phyloP scores from a whole-genome alignment of 2,113 vertebrate species.

The Marmota flaviventris region DNA sequence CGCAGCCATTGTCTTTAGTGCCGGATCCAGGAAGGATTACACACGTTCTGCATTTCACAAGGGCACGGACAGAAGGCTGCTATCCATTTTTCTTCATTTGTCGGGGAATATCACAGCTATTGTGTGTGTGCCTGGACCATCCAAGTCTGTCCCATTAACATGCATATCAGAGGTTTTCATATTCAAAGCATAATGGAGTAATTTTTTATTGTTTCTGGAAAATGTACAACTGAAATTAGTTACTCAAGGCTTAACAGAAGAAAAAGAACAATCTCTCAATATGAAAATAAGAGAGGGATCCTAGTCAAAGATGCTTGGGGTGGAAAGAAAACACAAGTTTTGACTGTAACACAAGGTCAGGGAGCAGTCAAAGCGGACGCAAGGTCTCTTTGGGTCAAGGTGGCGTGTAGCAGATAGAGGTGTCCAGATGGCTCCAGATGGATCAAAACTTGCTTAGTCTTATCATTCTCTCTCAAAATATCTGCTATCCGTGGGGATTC shows the following conservation, averaged over 20 bases:
- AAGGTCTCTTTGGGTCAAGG: background rate
- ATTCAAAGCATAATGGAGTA: background rate
- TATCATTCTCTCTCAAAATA: background rate
- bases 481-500: too few species aligned
- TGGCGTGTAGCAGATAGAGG: accelerated
- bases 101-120: background rate
- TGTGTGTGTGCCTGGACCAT: background rate
- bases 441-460: background rate
- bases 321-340: accelerated
- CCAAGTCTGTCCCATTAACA: conserved; percentile 42
- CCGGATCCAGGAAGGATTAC: background rate
- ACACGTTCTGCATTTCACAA: background rate
- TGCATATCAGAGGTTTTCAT: conserved; percentile 58
- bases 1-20: background rate
- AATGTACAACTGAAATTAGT: background rate
- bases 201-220: conserved; percentile 28
- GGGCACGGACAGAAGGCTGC: background rate
- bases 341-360: accelerated
- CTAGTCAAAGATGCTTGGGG: accelerated
- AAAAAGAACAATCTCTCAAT: background rate
- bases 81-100: conserved; percentile 49
- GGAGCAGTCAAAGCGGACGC: background rate
- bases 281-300: background rate
- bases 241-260: background rate
- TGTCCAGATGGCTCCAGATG: accelerated